phyloP scores from a whole-genome alignment of 2,888 invertebrate species.

The Callyntrura guangdongensis region DNA sequence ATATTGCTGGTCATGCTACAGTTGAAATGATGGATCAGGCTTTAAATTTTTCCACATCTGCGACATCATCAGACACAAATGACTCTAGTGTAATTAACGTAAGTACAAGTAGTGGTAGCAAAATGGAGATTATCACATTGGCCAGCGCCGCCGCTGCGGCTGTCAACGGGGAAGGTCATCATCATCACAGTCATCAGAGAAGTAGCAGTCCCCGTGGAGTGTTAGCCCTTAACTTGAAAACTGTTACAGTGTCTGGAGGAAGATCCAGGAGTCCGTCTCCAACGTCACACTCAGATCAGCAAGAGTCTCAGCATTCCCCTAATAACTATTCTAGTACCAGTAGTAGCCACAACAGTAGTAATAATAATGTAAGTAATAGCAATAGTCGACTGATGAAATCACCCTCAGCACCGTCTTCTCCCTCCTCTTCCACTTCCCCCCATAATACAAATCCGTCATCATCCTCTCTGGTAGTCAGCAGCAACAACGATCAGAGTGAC shows the following conservation, averaged over 20 bases:
- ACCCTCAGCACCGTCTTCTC: slow-evolving; percentile 59
- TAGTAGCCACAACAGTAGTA: slow-evolving; percentile 41
- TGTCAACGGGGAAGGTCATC: slow-evolving; percentile 63
- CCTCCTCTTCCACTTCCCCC: slow-evolving; percentile 62
- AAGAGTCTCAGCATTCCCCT: slow-evolving; percentile 79
- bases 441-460: slow-evolving; percentile 69
- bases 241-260: slow-evolving; percentile 72
- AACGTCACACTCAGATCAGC: slow-evolving; percentile 53
- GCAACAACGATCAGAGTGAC: slow-evolving; percentile 62
- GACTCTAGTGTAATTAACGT: slow-evolving; percentile 69
- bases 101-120: slow-evolving; percentile 49
- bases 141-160: slow-evolving; percentile 43
- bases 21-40: slow-evolving; percentile 71
- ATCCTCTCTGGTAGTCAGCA: slow-evolving; percentile 64
- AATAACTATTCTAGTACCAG: slow-evolving; percentile 52
- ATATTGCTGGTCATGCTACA: slow-evolving; percentile 47
- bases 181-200: slow-evolving; percentile 41
- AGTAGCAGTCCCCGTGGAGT: slow-evolving; percentile 73
- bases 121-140: slow-evolving; percentile 72
- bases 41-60: slow-evolving; percentile 69
- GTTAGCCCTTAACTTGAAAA: slow-evolving; percentile 77
- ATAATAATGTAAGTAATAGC: slow-evolving; percentile 30
- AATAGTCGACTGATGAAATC: slow-evolving; percentile 64
- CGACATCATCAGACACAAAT: slow-evolving; percentile 46
- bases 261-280: slow-evolving; percentile 71